Percentiles rank a stretch among this genome's conserved stretches.
Evolutionary conservation across 2,113 vertebrate genomes (phyloP).

Genomic region (Ailurus styani): DNA sequence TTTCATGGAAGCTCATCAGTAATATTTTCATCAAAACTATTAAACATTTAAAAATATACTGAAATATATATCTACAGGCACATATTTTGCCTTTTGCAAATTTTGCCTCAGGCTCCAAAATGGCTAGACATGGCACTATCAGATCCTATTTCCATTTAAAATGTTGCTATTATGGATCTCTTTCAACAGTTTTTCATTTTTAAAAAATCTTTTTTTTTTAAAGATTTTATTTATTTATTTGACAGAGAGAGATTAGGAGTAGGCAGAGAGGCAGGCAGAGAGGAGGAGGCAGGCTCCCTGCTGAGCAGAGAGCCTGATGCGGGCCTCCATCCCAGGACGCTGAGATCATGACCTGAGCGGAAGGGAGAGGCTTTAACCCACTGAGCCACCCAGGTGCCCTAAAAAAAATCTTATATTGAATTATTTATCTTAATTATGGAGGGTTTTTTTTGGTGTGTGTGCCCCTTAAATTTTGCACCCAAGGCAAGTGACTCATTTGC

Average conservation of each 20-base stretch:
- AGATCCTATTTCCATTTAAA: neutral
- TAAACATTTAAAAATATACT: slow-evolving; percentile 9
- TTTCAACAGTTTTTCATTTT: neutral
- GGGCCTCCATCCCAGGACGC: too few relatives aligned
- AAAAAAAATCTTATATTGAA: neutral
- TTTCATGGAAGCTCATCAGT: neutral
- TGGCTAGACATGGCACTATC: neutral
- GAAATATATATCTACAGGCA: neutral
- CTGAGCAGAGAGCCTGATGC: too few relatives aligned
- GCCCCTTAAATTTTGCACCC: neutral
- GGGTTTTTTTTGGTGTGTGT: neutral
- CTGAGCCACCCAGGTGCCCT: too few relatives aligned
- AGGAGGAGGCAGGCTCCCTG: too few relatives aligned
- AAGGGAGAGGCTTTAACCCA: too few relatives aligned
- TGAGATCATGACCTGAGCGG: too few relatives aligned
- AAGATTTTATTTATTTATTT: too few relatives aligned
- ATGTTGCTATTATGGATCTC: neutral
- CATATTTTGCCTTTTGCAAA: neutral
- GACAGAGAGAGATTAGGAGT: too few relatives aligned
- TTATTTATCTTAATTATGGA: neutral
- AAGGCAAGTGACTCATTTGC: neutral
- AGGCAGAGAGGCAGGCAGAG: too few relatives aligned
- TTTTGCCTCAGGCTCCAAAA: neutral
- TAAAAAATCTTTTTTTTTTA: too few relatives aligned
- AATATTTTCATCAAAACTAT: slow-evolving; percentile 14